A percentile compares a stretch with the other conserved stretches of the same genome.
Conservation (phyloP, 1,140 invertebrate species). For the Maconellicoccus hirsutus region DNA sequence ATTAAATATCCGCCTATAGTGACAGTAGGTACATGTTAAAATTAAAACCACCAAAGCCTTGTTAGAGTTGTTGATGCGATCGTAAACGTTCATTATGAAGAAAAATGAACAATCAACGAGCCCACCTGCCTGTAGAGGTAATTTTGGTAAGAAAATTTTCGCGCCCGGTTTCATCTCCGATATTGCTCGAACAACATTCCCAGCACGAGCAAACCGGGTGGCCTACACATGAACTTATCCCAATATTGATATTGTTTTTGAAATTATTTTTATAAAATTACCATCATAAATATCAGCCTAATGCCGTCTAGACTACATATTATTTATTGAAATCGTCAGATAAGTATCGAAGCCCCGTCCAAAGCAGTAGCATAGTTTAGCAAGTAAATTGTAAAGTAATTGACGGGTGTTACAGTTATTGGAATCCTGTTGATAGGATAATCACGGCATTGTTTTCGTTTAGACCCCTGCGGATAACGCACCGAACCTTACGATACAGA, state of each 20-base stretch:
- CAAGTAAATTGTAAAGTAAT: conserved; percentile 5
- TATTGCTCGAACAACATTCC: background rate
- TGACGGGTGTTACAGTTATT: conserved; percentile 3
- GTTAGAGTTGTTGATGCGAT: background rate
- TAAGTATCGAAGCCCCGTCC: background rate
- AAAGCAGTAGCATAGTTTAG: background rate
- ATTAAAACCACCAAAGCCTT: background rate
- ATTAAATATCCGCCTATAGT: background rate
- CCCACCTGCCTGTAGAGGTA: background rate
- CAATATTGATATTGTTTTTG: background rate
- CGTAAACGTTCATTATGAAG: background rate
- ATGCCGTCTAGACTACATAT: background rate
- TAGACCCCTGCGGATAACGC: background rate
- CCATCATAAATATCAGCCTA: background rate
- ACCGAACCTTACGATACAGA: background rate
- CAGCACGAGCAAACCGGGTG: background rate
- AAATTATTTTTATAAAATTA: conserved; percentile 1
- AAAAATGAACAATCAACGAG: background rate
- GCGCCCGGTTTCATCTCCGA: background rate
- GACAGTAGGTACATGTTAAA: background rate
- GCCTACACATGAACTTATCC: background rate
- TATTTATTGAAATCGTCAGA: conserved; percentile 1
- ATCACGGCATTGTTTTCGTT: background rate
- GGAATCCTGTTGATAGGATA: conserved; percentile 7
- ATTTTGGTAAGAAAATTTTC: background rate